Conservation (phyloP, 2,797 vertebrate genomes). For the Psittacula derbiana region DNA sequence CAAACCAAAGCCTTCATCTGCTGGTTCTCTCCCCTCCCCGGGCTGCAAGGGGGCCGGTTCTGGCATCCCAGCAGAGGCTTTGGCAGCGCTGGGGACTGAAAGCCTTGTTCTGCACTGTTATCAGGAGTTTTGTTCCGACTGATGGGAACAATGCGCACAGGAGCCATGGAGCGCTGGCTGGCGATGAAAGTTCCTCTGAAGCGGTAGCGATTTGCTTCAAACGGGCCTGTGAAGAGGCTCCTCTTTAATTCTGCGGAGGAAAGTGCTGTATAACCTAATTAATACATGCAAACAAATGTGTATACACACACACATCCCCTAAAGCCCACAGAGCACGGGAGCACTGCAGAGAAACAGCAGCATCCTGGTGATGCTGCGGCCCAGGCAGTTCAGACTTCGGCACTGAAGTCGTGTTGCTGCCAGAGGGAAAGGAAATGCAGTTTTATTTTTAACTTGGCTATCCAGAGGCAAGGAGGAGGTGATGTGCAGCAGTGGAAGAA, state of each 20-base stretch:
- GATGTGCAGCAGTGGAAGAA: background rate
- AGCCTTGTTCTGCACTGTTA: background rate
- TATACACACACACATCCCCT: background rate
- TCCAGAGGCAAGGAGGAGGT: background rate
- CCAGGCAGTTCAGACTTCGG: background rate
- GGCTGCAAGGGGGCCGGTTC: background rate
- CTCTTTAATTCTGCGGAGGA: slow-evolving; percentile 34
- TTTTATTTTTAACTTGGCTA: slow-evolving; percentile 23
- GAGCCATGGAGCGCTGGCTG: background rate
- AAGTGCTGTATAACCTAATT: slow-evolving; percentile 6
- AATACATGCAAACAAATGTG: background rate
- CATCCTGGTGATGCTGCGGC: rapidly evolving
- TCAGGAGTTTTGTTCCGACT: slow-evolving; percentile 29
- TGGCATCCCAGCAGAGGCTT: background rate
- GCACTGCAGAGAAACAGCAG: background rate
- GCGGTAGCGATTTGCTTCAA: slow-evolving; percentile 35
- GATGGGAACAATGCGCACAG: slow-evolving; percentile 2
- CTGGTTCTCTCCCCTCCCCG: rapidly evolving
- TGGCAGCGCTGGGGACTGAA: background rate
- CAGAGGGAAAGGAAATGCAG: background rate
- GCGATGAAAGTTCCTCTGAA: slow-evolving; percentile 6
- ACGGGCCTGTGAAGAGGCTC: slow-evolving; percentile 41
- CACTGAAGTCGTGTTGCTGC: background rate
- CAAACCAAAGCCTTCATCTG: background rate
- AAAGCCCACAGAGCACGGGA: background rate